A percentile compares a stretch with the other conserved stretches of the same genome.
Evolutionary conservation across 2,113 vertebrate genomes (phyloP).

Genomic region (Erythrocercus mccallii): DNA sequence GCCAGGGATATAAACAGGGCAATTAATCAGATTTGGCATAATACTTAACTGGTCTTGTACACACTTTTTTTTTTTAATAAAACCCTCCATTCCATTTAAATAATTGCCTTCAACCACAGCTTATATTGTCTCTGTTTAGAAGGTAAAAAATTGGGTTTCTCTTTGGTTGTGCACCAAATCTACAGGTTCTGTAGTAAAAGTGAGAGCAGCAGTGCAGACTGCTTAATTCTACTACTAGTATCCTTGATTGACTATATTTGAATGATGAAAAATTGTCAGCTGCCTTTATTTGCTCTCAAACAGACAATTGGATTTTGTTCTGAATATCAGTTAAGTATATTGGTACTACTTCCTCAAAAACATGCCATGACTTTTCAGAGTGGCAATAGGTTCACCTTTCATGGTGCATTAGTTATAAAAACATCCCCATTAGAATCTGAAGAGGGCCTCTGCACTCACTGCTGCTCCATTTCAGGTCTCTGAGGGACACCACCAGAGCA

Average conservation of each 20-base stretch:
- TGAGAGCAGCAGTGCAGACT: background rate
- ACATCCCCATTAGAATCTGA: background rate
- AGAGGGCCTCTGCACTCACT: background rate
- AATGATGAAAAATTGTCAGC: background rate
- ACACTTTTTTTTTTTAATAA: background rate
- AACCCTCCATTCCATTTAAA: background rate
- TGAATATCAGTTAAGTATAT: background rate
- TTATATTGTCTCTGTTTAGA: background rate
- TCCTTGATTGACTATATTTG: background rate
- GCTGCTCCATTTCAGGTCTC: background rate
- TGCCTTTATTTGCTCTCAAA: background rate
- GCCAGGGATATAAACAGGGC: background rate
- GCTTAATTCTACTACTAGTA: background rate
- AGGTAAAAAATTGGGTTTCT: background rate
- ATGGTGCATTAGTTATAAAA: background rate
- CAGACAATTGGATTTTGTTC: background rate
- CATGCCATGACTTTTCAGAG: background rate
- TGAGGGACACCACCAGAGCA: background rate
- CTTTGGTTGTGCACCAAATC: background rate
- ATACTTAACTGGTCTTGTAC: background rate
- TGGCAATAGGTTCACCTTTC: background rate
- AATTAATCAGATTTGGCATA: background rate
- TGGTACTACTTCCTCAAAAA: background rate
- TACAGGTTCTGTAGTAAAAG: background rate
- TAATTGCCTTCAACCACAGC: background rate